Evolutionary conservation across 1,140 invertebrate genomes (phyloP), one percentile per base, ranked within the genome.

Genomic region (Alviniconcha marisindica): DNA sequence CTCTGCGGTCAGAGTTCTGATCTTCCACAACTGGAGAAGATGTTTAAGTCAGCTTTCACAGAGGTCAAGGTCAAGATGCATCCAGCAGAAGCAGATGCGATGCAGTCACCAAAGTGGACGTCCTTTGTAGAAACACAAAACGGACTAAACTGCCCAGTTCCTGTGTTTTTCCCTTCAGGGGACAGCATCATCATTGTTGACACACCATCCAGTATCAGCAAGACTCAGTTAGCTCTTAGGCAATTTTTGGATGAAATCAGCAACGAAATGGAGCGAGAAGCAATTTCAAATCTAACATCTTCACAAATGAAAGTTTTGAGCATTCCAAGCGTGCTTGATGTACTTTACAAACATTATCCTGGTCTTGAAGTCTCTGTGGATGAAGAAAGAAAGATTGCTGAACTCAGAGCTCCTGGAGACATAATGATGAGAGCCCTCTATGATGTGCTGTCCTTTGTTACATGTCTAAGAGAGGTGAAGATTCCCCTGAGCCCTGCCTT

Each of bases 241-340:
- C 63, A 66, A 5, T 33, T 66, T 15, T 33, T 66, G 63, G 36
- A 66, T 66, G 63, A 66, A n/a, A n/a, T n/a, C n/a, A n/a, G n/a
- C n/a, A n/a, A n/a, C 18, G 10, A 33, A 5, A 33, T 66, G 18
- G 7, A 24, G 31, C 28, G 36, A 66, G 36, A 66, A 28, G 31
- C 7, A 12, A 66, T 66, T 18, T 33, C 63, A 66, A 33, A 18
- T 66, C 18, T 66, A 33, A 66, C 7, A 33, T 33, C 63, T 14
- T 28, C 7, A 5, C 63, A 66, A 33, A 0, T 66, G 63, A 66
- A 33, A 2, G 14, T 66, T 66, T 66, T 66, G 36, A 66, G 63
- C 63, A 66, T 33, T 7, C 63, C 63, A 28, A 66, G 36, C 31
- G 63, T 33, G 15, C 63, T 66, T n/a, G n/a, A n/a, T 66, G 36